Evolutionary conservation across 2,113 vertebrate species (phyloP).

Genomic region (Sinosuthora webbiana): DNA sequence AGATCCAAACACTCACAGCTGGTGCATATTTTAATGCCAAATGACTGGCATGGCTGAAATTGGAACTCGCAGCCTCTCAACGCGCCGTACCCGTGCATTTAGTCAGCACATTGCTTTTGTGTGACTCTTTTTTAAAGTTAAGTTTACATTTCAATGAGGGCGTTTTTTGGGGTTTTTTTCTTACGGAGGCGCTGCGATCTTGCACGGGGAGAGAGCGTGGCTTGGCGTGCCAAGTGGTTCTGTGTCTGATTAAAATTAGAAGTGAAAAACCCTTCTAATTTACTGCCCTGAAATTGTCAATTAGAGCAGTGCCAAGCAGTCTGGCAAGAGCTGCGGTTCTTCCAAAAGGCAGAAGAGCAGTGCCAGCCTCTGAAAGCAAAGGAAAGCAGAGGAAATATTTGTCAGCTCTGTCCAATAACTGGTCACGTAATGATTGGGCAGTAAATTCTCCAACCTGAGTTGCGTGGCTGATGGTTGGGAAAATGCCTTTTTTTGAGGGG

Average conservation of each 20-base stretch:
- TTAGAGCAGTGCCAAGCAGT: conserved; percentile 58
- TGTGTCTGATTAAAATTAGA: conserved; percentile 64
- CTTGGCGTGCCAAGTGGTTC: conserved; percentile 22
- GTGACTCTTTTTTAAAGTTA: conserved; percentile 53
- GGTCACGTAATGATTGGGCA: conserved; percentile 19
- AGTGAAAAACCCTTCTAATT: conserved; percentile 64
- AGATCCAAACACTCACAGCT: conserved; percentile 74
- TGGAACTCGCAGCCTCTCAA: conserved; percentile 58
- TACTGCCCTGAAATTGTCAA: conserved; percentile 61
- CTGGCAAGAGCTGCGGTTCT: conserved; percentile 45
- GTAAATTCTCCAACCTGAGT: conserved; percentile 20
- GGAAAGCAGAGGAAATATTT: conserved; percentile 41
- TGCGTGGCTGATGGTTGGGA: background rate
- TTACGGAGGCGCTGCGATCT: conserved; percentile 24
- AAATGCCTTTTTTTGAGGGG: background rate
- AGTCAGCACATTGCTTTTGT: conserved; percentile 51
- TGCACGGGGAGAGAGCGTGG: conserved; percentile 23
- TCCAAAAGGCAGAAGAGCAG: conserved; percentile 46
- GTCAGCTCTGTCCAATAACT: conserved; percentile 29
- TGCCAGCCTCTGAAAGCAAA: conserved; percentile 31
- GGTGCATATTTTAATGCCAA: conserved; percentile 73
- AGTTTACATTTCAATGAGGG: conserved; percentile 55
- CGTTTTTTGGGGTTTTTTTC: conserved; percentile 59
- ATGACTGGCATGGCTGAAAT: conserved; percentile 65
- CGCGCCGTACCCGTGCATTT: background rate